Percentiles rank a stretch among this genome's conserved stretches.
Evolutionary conservation across 2,113 vertebrate species (phyloP).

Genomic region (Erythrolamprus reginae): DNA sequence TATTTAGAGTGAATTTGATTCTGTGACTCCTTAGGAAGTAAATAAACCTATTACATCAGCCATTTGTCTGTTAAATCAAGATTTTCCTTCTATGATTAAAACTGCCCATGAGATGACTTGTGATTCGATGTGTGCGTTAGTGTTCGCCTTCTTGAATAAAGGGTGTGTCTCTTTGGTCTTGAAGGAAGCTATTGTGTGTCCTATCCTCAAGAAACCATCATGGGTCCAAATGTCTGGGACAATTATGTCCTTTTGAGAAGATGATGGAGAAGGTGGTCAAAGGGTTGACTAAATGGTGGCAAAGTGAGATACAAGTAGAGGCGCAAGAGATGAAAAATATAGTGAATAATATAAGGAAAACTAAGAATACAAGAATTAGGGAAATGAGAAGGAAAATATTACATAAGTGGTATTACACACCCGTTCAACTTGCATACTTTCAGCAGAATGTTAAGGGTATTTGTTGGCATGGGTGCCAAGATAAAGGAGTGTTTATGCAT

Average conservation of each 20-base stretch:
- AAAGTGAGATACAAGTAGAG: too few relatives aligned
- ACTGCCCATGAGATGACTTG: background rate
- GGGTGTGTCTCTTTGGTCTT: background rate
- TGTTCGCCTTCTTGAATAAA: background rate
- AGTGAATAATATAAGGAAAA: too few relatives aligned
- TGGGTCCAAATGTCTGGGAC: background rate
- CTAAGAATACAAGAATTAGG: too few relatives aligned
- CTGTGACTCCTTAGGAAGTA: background rate
- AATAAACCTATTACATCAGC: background rate
- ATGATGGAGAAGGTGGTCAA: background rate
- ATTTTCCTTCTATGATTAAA: background rate
- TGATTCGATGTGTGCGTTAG: background rate
- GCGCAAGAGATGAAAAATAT: too few relatives aligned
- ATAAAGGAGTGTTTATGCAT: too few relatives aligned
- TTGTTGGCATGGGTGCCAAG: too few relatives aligned
- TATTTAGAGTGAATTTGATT: background rate
- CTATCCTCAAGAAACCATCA: background rate
- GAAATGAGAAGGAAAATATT: too few relatives aligned
- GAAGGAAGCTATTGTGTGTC: background rate
- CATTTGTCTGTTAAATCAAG: background rate
- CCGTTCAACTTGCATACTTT: too few relatives aligned
- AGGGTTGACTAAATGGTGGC: too few relatives aligned
- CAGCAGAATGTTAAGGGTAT: too few relatives aligned
- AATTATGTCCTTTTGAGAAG: background rate
- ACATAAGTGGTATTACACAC: too few relatives aligned